Conservation (phyloP, 2,797 vertebrate genomes). For the Podargus strigoides region DNA sequence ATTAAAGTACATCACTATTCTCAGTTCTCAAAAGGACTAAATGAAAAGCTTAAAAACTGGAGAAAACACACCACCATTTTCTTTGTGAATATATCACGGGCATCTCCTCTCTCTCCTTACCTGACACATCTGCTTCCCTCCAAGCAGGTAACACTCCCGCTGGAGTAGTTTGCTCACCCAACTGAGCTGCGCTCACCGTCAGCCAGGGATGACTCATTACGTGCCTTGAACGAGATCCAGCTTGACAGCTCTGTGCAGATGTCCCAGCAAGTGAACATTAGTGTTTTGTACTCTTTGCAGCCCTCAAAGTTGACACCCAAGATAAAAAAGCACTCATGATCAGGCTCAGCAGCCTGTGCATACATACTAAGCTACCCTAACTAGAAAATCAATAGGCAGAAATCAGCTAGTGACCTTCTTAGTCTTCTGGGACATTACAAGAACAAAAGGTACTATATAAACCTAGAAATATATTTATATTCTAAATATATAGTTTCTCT, state of each 20-base stretch:
- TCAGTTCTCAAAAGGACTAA: background rate
- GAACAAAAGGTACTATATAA: background rate
- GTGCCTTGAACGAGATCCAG: background rate
- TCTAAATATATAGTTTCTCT: background rate
- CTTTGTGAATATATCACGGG: background rate
- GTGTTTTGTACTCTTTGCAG: background rate
- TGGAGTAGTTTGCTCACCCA: background rate
- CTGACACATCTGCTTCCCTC: background rate
- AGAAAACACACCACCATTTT: background rate
- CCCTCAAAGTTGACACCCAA: background rate
- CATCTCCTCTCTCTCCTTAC: background rate
- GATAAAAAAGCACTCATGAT: background rate
- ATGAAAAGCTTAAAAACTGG: background rate
- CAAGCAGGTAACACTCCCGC: fast-evolving
- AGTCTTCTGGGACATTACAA: background rate
- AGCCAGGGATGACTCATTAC: background rate
- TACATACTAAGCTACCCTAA: background rate
- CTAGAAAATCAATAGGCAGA: background rate
- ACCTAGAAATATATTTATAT: background rate
- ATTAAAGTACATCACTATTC: background rate
- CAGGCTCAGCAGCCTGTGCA: background rate
- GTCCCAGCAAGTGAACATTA: fast-evolving
- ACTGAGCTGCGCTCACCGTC: background rate
- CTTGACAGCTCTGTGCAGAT: background rate
- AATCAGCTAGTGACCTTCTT: background rate